Evolutionary conservation across 2,113 vertebrate species (phyloP), one percentile per base, ranked within the genome.

Genomic region (Danio rerio): DNA sequence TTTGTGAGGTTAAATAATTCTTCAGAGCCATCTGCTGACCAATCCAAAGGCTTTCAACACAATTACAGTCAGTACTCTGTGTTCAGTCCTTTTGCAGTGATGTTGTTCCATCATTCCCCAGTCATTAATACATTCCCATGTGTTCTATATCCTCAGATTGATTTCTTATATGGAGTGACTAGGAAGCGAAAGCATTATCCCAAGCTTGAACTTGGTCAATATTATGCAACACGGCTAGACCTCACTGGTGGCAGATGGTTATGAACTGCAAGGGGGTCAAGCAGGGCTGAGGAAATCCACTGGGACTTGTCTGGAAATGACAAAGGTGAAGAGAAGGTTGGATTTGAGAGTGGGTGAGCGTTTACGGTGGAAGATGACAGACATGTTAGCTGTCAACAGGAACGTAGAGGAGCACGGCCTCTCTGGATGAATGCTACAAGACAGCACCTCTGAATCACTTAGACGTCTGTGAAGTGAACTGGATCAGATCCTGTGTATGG

Each of bases 301-400:
- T 42, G 65, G 68, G 76, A 58, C 59, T 65, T 83, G 68, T 72
- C 18, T 58, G 49, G 49, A 78, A 78, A 62, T 56, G 49, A 63
- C 75, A 78, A 58, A 72, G 70, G 70, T 73, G 47, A 73, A 13
- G 12, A 7, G 12, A 82, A 53, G 71, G 59, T 75, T 50, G 52
- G 59, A 20, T 40, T 16, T 12, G 80, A 66, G 40, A 55, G 50
- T 42, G 70, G 71, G n/a, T 16, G n/a, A 53, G 20, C n/a, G 12
- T 53, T 74, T 63, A 71, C 5, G 18, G 45, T 42, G 43, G 20
- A 53, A 61, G 53, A 40, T 15, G 21, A 20, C 15, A 73, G 80
- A 65, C 31, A 0, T 59, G 58, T 71, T 42, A 63, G 80, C 70
- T 63, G 80, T 81, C 68, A 72, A 42, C 20, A 50, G 68, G 21